phyloP scores from a whole-genome alignment of 2,888 invertebrate species.

The Ypsolopha sequella region DNA sequence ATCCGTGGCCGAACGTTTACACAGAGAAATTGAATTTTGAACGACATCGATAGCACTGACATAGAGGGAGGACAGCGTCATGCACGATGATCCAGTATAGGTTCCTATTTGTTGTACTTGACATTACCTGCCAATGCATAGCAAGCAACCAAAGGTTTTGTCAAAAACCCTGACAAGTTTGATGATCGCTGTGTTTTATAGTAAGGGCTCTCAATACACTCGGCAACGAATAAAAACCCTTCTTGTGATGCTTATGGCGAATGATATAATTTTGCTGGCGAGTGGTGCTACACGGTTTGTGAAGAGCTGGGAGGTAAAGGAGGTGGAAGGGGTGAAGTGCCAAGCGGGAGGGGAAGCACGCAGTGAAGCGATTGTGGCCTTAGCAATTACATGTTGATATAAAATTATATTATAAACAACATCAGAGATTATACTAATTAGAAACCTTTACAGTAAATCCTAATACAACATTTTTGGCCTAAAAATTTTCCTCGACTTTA shows the following conservation, averaged over 20 bases:
- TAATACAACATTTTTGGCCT: no score
- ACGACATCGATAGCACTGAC: slow-evolving; percentile 49
- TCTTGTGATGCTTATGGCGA: slow-evolving; percentile 18
- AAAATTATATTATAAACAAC: no score
- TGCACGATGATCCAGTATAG: slow-evolving; percentile 38
- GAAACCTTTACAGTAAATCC: no score
- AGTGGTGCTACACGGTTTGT: slow-evolving; percentile 44
- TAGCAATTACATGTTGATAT: slow-evolving; percentile 4
- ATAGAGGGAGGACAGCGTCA: slow-evolving; percentile 46
- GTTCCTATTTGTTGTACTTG: slow-evolving; percentile 10
- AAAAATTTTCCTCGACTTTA: no score
- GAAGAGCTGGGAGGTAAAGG: slow-evolving; percentile 8
- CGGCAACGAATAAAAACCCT: slow-evolving; percentile 25
- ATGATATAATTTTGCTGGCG: slow-evolving; percentile 33
- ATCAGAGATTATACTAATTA: no score
- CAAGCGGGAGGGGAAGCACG: slow-evolving; percentile 33
- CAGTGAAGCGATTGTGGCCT: slow-evolving; percentile 47
- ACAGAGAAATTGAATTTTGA: no score
- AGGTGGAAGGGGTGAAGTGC: slow-evolving; percentile 26
- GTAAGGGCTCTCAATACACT: neutral
- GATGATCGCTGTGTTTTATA: neutral
- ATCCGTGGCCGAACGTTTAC: no score
- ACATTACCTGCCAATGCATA: no score
- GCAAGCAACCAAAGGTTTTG: no score
- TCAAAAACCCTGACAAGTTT: no score